A percentile compares a stretch with the other conserved stretches of the same genome.
These are phyloP conservation scores for Macquaria ambigua DNA, from an alignment of 2,113 vertebrate species.

Conservation along the genomic window DNA sequence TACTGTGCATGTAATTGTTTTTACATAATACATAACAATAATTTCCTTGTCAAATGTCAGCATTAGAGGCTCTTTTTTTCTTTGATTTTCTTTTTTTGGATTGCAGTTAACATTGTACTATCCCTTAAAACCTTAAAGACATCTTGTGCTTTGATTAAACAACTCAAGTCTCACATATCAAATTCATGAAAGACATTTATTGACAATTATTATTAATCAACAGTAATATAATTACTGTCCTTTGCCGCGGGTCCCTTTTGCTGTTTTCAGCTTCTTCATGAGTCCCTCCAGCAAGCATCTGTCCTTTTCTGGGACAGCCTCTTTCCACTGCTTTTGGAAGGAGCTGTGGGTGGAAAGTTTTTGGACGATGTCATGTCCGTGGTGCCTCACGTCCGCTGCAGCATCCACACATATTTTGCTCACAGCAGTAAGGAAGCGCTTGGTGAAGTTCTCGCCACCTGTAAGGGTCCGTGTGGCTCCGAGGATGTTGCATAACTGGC, in stretches of 20 bases:
- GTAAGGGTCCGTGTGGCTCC: slow-evolving; percentile 6
- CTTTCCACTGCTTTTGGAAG: slow-evolving; percentile 28
- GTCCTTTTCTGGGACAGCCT: slow-evolving; percentile 3
- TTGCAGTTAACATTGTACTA: background rate
- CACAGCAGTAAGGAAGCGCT: slow-evolving; percentile 12
- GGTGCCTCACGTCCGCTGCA: slow-evolving; percentile 12
- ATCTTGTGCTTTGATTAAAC: background rate
- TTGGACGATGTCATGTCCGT: slow-evolving; percentile 4
- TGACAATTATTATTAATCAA: background rate
- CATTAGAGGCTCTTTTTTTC: background rate
- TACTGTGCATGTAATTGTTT: background rate
- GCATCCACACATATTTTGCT: slow-evolving; percentile 11
- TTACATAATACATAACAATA: background rate
- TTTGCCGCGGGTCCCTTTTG: background rate
- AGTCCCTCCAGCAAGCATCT: background rate
- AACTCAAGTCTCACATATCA: background rate
- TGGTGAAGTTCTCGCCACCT: slow-evolving; percentile 1
- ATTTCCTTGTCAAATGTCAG: background rate
- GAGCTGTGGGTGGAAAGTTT: slow-evolving; percentile 1
- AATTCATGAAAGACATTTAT: background rate
- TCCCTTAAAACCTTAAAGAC: background rate
- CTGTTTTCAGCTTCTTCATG: background rate
- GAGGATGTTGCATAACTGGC: background rate
- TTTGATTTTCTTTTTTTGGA: background rate
- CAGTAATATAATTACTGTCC: background rate